Conservation (phyloP, 2,888 invertebrate species). For the Pherbina coryleti region DNA sequence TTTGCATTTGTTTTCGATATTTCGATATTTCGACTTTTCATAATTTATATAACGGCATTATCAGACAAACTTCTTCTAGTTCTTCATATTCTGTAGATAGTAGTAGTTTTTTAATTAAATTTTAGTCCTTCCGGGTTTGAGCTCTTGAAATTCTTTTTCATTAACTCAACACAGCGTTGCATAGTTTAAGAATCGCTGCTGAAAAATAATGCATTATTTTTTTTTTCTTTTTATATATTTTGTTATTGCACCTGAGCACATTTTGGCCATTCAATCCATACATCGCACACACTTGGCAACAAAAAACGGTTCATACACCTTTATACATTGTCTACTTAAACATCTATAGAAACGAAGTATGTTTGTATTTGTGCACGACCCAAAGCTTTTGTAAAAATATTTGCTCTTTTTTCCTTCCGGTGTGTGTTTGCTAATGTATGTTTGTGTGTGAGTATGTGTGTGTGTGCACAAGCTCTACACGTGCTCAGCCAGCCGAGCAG, state of each 20-base stretch:
- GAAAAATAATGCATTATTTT: too few species aligned
- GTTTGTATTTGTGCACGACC: not conserved
- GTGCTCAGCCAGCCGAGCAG: not conserved
- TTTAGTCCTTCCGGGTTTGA: not conserved
- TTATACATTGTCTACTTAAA: not conserved
- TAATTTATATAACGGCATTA: too few species aligned
- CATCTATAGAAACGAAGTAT: not conserved
- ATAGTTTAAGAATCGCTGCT: too few species aligned
- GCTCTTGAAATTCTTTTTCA: not conserved
- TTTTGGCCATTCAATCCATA: not conserved
- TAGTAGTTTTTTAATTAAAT: not conserved
- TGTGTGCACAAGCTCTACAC: not conserved
- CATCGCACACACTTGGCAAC: not conserved
- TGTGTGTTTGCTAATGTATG: too few species aligned
- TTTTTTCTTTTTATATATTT: not conserved
- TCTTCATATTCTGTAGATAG: too few species aligned
- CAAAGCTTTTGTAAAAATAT: slow-evolving; percentile 21
- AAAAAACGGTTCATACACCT: not conserved
- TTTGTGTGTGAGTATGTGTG: too few species aligned
- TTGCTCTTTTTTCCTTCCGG: slow-evolving; percentile 1
- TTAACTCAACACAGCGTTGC: not conserved
- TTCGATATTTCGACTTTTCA: not conserved
- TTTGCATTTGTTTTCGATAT: slow-evolving; percentile 6
- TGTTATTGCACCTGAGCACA: slow-evolving; percentile 13
- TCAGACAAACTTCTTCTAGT: too few species aligned